Evolutionary conservation across 2,888 invertebrate species (phyloP).

Genomic region (Amphipoea oculea): DNA sequence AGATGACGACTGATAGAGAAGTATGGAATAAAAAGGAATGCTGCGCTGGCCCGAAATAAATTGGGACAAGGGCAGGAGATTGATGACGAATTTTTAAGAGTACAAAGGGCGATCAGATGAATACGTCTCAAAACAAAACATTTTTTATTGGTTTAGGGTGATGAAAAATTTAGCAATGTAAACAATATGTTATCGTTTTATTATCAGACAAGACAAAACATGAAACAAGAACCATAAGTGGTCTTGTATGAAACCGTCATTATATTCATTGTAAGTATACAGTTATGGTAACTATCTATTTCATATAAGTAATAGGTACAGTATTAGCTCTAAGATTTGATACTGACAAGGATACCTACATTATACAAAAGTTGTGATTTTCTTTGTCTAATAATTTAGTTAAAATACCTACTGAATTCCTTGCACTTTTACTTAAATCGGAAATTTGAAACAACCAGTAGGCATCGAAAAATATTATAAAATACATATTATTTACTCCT

Average conservation of each 20-base stretch:
- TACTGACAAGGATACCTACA: background rate
- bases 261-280: conserved; percentile 8
- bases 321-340: conserved; percentile 13
- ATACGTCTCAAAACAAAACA: background rate
- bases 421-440: conserved; percentile 74
- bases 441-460: conserved; percentile 4
- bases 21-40: background rate
- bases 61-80: background rate
- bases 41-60: background rate
- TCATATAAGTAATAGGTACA: background rate
- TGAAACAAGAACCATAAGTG: background rate
- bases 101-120: background rate
- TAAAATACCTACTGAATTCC: conserved; percentile 53
- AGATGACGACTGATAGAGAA: too few relatives aligned
- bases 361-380: conserved; percentile 6
- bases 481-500: conserved; percentile 18
- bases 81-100: background rate
- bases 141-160: background rate
- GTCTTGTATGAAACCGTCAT: conserved; percentile 5
- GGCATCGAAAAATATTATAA: conserved; percentile 14
- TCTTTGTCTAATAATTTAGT: conserved; percentile 28
- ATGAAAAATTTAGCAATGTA: conserved; percentile 19
- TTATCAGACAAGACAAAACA: conserved; percentile 37
- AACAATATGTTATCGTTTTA: conserved; percentile 34
- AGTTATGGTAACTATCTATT: conserved; percentile 51